Percentiles rank a stretch among this genome's conserved stretches.
These are phyloP conservation scores for Ashinkailepas kermadecensis DNA, from an alignment of 2,888 invertebrate species.

Conservation along the genomic window DNA sequence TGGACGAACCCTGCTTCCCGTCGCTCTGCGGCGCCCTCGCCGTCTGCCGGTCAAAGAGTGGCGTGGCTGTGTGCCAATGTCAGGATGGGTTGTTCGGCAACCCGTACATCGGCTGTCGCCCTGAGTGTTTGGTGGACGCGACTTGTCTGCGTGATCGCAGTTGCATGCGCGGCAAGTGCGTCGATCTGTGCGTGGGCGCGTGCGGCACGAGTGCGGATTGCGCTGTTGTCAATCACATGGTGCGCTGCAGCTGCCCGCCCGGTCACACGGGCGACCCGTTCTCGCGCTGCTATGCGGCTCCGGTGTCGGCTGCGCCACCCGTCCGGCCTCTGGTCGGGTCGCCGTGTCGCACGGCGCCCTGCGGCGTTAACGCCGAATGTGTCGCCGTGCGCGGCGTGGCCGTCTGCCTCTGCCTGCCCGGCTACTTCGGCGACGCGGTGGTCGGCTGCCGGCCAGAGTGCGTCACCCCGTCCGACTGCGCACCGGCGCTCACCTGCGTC, in stretches of 20 bases:
- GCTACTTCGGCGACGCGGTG: conserved; percentile 66
- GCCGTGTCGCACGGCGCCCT: conserved; percentile 66
- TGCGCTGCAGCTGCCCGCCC: conserved; percentile 73
- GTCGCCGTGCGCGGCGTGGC: conserved; percentile 42
- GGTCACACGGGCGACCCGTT: conserved; percentile 86
- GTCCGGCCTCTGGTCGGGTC: neutral
- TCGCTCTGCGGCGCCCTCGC: conserved; percentile 82
- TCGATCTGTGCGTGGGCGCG: conserved; percentile 49
- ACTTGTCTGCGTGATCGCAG: conserved; percentile 73
- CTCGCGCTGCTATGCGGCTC: conserved; percentile 41
- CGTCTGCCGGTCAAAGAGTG: conserved; percentile 62
- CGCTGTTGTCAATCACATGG: conserved; percentile 76
- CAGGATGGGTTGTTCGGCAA: conserved; percentile 50
- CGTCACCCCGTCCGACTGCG: conserved; percentile 68
- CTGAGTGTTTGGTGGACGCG: conserved; percentile 68
- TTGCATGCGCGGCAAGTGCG: conserved; percentile 62
- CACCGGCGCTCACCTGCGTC: conserved; percentile 68
- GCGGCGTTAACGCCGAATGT: conserved; percentile 75
- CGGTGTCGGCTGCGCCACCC: neutral
- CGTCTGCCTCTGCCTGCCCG: conserved; percentile 63
- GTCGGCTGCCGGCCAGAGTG: conserved; percentile 51
- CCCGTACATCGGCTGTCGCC: conserved; percentile 61
- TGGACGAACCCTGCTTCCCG: conserved; percentile 62
- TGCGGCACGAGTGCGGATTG: conserved; percentile 75
- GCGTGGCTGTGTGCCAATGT: conserved; percentile 75